These are phyloP conservation scores for Mesochorus sp. DNA, from an alignment of 2,888 invertebrate genomes.

Conservation along the genomic window DNA sequence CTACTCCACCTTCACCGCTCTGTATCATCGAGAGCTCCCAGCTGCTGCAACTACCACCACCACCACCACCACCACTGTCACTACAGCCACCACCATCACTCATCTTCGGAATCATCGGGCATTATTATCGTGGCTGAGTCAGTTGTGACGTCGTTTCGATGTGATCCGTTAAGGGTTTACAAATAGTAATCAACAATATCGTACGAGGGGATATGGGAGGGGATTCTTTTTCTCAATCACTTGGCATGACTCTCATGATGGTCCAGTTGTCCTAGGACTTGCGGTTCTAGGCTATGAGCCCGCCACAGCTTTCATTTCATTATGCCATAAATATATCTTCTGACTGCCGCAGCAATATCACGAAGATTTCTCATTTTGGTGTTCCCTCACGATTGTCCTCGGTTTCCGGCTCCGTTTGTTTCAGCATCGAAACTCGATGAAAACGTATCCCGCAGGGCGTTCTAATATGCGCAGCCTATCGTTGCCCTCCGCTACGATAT, in stretches of 20 bases:
- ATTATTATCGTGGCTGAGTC: constrained; percentile 1
- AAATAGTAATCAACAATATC: constrained; percentile 32
- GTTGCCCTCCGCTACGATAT: constrained; percentile 58
- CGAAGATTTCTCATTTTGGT: constrained; percentile 7
- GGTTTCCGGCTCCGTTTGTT: constrained; percentile 37
- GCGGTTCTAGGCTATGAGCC: too few relatives aligned
- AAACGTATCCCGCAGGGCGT: constrained; percentile 42
- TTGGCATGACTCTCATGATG: constrained; percentile 41
- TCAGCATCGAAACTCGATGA: constrained; percentile 34
- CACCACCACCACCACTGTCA: constrained; percentile 8
- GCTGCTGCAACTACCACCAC: constrained; percentile 16
- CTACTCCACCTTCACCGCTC: constrained; percentile 56
- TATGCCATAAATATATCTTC: neutral
- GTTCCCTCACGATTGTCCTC: neutral
- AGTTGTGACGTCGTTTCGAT: constrained; percentile 52
- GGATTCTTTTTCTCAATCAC: constrained; percentile 28
- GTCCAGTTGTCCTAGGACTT: constrained; percentile 70
- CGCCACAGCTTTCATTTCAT: constrained; percentile 2
- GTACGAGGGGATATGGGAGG: neutral
- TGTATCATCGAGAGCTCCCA: constrained; percentile 14
- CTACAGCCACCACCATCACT: constrained; percentile 27
- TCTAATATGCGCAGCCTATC: constrained; percentile 46
- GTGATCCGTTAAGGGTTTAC: constrained; percentile 34
- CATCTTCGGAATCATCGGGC: constrained; percentile 39
- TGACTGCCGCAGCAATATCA: neutral